phyloP scores from a whole-genome alignment of 1,140 invertebrate genomes.

The Belonocnema kinseyi region DNA sequence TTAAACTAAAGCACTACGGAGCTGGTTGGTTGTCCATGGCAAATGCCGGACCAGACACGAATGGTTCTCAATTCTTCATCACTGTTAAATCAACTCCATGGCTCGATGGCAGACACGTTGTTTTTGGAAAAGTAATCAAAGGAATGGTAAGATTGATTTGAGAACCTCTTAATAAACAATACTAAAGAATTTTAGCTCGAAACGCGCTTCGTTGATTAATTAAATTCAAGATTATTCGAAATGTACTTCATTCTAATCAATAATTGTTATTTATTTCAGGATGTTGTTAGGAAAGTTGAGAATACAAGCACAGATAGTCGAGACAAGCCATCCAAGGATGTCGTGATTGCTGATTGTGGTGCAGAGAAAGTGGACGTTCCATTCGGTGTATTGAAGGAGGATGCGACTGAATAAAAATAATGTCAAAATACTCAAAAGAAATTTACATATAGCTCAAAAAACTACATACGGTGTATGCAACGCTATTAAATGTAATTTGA shows the following conservation, averaged over 20 bases:
- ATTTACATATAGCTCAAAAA: neutral
- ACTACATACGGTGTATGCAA: neutral
- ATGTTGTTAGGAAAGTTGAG: constrained; percentile 92
- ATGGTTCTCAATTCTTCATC: constrained; percentile 99
- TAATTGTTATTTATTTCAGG: constrained; percentile 75
- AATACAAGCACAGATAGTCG: constrained; percentile 82
- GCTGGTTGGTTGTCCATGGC: constrained; percentile 98
- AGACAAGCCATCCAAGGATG: constrained; percentile 88
- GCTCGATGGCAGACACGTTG: constrained; percentile 97
- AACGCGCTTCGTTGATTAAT: neutral
- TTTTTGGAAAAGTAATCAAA: constrained; percentile 95
- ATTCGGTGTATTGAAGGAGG: constrained; percentile 87
- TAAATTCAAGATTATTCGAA: constrained; percentile 16
- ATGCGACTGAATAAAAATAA: constrained; percentile 81
- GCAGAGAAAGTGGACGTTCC: constrained; percentile 83
- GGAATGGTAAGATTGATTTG: constrained; percentile 85
- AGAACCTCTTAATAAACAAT: neutral
- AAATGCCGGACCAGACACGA: constrained; percentile 97
- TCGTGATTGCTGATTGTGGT: constrained; percentile 86
- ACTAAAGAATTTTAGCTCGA: neutral
- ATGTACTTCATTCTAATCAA: neutral
- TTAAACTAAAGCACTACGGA: constrained; percentile 97
- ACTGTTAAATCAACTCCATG: constrained; percentile 93
- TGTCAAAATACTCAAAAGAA: neutral
- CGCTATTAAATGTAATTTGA: too few relatives aligned